These are phyloP conservation scores for Chaetogeoica ovagalla DNA, from an alignment of 2,888 invertebrate species.

Conservation along the genomic window DNA sequence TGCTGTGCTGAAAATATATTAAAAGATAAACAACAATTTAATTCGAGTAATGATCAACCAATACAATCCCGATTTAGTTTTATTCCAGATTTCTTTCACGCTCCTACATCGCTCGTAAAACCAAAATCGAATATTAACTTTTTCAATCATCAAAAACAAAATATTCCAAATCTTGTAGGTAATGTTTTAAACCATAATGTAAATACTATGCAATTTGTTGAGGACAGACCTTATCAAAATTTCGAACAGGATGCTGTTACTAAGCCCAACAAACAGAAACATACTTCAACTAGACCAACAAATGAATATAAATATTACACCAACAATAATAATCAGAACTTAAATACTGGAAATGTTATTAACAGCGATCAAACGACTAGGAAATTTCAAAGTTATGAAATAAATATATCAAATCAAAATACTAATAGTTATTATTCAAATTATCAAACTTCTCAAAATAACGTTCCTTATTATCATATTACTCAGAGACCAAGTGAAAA, in stretches of 20 bases:
- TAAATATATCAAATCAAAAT: constrained; percentile 12
- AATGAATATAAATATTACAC: background rate
- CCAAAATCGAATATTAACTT: constrained; percentile 14
- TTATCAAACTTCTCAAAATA: constrained; percentile 18
- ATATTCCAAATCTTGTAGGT: background rate
- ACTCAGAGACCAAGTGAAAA: constrained; percentile 12
- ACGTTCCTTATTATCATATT: background rate
- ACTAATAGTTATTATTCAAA: constrained; percentile 2
- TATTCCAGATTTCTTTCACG: constrained; percentile 30
- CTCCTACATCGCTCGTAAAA: background rate
- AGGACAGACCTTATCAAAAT: constrained; percentile 35
- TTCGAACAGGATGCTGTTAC: constrained; percentile 19
- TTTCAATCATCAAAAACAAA: constrained; percentile 16
- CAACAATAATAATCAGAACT: constrained; percentile 2
- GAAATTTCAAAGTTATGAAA: constrained; percentile 35
- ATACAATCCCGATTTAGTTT: constrained; percentile 17
- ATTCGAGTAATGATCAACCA: background rate
- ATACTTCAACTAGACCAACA: constrained; percentile 12
- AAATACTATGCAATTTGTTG: constrained; percentile 34
- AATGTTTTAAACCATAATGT: constrained; percentile 9
- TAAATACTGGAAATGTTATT: background rate
- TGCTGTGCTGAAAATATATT: constrained; percentile 29
- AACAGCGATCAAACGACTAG: background rate
- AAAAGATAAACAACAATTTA: background rate
- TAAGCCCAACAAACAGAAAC: constrained; percentile 12